Evolutionary conservation across 2,113 vertebrate species (phyloP).

Genomic region (Entomyzon cyanotis): DNA sequence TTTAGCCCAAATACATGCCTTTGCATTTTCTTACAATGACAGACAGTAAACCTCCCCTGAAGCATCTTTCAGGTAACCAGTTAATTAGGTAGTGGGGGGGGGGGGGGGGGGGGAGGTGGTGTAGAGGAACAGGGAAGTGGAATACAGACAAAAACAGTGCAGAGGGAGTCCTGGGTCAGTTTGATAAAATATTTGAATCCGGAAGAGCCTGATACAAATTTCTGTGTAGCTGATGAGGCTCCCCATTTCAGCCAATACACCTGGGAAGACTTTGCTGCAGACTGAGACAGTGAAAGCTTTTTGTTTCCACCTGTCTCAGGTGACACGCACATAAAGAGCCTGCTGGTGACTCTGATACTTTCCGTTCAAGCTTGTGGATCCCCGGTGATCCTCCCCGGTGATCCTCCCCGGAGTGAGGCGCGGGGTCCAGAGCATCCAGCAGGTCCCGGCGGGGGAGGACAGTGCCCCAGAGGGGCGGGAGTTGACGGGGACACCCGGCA

Average conservation of each 20-base stretch:
- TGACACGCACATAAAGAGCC: background rate
- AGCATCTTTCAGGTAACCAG: background rate
- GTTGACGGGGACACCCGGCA: no score
- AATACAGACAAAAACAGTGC: background rate
- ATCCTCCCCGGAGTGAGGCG: background rate
- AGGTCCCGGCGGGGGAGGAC: background rate
- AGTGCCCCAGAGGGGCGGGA: background rate
- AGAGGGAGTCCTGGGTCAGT: background rate
- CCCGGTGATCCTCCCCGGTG: background rate
- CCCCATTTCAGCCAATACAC: background rate
- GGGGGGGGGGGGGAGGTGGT: no score
- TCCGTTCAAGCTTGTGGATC: accelerated
- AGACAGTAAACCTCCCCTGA: background rate
- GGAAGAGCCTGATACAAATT: background rate
- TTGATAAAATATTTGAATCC: background rate
- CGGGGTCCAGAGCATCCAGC: background rate
- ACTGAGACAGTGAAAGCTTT: no score
- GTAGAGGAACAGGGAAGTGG: background rate
- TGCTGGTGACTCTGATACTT: background rate
- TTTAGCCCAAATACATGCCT: background rate
- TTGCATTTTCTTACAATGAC: background rate
- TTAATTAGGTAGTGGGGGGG: background rate
- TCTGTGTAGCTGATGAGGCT: background rate
- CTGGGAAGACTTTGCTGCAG: background rate
- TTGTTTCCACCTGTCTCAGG: accelerated